Conservation (phyloP, 2,113 vertebrate genomes). For the Mystacornis crossleyi region DNA sequence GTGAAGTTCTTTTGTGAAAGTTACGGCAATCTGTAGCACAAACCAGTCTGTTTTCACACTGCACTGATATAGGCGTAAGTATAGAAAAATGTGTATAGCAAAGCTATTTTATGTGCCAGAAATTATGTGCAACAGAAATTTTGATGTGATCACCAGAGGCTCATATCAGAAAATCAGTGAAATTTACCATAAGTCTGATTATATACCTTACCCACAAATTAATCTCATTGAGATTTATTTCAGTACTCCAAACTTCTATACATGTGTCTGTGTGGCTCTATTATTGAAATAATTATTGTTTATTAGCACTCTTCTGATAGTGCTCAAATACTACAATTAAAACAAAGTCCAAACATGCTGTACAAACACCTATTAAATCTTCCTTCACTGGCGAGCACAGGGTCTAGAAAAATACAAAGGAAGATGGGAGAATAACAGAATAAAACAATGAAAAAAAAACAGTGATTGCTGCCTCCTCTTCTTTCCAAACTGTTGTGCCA, state of each 20-base stretch:
- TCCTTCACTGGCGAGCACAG: not conserved
- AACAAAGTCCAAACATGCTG: not conserved
- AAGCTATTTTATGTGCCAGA: not conserved
- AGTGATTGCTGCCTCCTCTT: not conserved
- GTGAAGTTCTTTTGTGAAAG: not conserved
- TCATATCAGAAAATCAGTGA: not conserved
- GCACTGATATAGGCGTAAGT: not conserved
- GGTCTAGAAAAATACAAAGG: not conserved
- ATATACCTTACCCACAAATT: slow-evolving; percentile 1
- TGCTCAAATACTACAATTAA: not conserved
- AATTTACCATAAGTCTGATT: not conserved
- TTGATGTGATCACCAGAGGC: not conserved
- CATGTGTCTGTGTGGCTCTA: not conserved
- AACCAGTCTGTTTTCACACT: not conserved
- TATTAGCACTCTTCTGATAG: not conserved
- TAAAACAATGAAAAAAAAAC: not conserved
- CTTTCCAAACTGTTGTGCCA: not conserved
- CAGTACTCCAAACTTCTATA: not conserved
- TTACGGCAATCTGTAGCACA: not conserved
- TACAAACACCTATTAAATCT: slow-evolving; percentile 22
- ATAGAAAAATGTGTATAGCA: not conserved
- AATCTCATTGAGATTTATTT: slow-evolving; percentile 8
- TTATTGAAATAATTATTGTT: slow-evolving; percentile 37
- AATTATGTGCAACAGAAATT: not conserved
- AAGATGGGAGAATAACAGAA: not conserved